These are phyloP conservation scores for Neoarius graeffei DNA, from an alignment of 2,113 vertebrate genomes.

Conservation along the genomic window DNA sequence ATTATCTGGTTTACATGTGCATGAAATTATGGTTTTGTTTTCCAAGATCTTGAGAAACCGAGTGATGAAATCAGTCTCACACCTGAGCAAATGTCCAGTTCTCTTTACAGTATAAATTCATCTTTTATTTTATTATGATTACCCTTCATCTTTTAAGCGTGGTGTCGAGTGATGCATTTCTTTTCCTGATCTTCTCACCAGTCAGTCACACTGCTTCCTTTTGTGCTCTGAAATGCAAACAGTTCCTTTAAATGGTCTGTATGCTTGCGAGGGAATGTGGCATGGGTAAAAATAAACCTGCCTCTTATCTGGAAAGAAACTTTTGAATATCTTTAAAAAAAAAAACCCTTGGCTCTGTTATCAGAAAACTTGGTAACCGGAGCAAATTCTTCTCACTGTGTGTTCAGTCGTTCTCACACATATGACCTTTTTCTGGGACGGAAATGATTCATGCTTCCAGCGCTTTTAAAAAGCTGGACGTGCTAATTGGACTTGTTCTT, in stretches of 20 bases:
- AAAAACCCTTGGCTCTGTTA: too few relatives aligned
- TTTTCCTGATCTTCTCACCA: not conserved
- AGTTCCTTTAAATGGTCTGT: not conserved
- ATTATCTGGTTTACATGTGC: not conserved
- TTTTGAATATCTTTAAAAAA: not conserved
- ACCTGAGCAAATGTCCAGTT: not conserved
- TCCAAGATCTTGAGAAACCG: not conserved
- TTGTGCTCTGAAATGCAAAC: conserved; percentile 29
- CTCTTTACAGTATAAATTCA: not conserved
- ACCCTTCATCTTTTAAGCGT: not conserved
- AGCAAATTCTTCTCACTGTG: not conserved
- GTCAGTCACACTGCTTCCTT: not conserved
- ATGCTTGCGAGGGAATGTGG: not conserved
- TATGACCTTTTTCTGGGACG: not conserved
- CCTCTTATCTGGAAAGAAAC: not conserved
- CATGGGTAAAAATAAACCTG: not conserved
- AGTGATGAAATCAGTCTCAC: not conserved
- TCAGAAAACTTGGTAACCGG: not conserved
- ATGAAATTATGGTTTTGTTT: not conserved
- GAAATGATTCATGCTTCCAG: not conserved
- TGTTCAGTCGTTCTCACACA: not conserved
- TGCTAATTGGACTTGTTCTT: not conserved
- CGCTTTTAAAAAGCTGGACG: not conserved
- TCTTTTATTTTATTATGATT: not conserved
- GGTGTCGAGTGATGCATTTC: not conserved